Evolutionary conservation across 2,888 invertebrate genomes (phyloP), one percentile per base, ranked within the genome.

Genomic region (Diogma glabrata): DNA sequence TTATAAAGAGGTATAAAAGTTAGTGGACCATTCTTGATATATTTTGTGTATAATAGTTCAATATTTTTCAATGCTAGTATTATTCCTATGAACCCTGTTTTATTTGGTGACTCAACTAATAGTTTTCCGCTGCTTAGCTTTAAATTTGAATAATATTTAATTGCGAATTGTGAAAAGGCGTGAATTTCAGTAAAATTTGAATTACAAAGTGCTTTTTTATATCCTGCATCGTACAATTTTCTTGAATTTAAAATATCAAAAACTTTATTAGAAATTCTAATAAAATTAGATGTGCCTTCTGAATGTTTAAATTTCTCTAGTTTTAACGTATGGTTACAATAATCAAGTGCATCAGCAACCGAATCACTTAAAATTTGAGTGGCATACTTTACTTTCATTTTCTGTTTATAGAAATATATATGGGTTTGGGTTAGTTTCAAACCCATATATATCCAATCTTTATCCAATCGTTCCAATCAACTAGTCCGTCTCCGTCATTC

Each of bases 241-340:
- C 54, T 57, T 12, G 55, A 54, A 53, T 60, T 59, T 4, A 59
- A 52, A 16, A 60, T 51, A 54, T 61, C 59, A 52, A n/a, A n/a
- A n/a, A n/a, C n/a, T n/a, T n/a, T 47, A 53, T 60, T 58, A 12
- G 59, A 40, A 14, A 52, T 50, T 45, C 47, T 47, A 9, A 58
- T 51, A 51, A 61, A 60, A 33, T 52, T 28, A 14, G 55, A 46
- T 14, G 60, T 60, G 8, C 55, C 51, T 24, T 28, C 43, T 45
- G 55, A 54, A 9, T 52, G 30, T 53, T 53, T 19, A 54, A 61
- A 60, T 40, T 57, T 19, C 16, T 52, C 46, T 8, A 59, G 47
- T 48, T 57, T 45, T 17, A 59, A 40, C 17, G 51, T 45, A 19
- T 55, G 49, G 23, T 51, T 45, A 26, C 58, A 61, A 48, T 55